Base-by-base conservation (phyloP, 2,888 invertebrate species). In the Dioctria linearis region DNA sequence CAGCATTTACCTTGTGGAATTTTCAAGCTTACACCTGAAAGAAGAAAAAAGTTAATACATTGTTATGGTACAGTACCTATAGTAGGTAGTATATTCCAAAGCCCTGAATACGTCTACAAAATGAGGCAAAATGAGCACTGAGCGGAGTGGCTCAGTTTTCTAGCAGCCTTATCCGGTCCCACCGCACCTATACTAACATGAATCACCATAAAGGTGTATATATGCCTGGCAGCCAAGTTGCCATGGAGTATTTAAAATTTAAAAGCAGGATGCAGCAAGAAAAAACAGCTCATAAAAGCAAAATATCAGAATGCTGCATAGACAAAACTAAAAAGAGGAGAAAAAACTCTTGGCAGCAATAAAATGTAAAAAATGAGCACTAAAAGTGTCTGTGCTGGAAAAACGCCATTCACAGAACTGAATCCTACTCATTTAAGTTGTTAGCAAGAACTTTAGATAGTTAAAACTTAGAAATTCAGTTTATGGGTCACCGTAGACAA, bases 381-480 rank as follows among this genome's bases (percentile, higher is more conserved):
- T 46, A 13, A 67, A 67, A 42, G 67, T 46, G 54, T 42, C 71
- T 54, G 71, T 8, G 51, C 54, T 67, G 67, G 67, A 67, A 67
- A 9, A 67, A 25, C 67, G 67, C 67, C 67, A 67, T 67, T 71
- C 71, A 71, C 51, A 25, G 39, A 1, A 71, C 71, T 71, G 54
- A 71, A 71, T 54, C 51, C 51, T 54, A 51, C 54, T 71, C 54
- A 71, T 71, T 71, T 71, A 54, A 67, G 67, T 67, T 67, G 67
- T 67, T 67, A 67, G 43, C 67, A 71, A 71, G 54, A 71, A 71
- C 43, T 51, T 71, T 49, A 51, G 71, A 54, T 71, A 71, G 39
- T 71, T 71, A 71, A 71, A 71, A 39, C 65, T 67, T 67, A 25
- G 67, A 67, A 67, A 67, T 67, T 67, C 67, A 67, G 67, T 67